Conservation (phyloP, 1,140 invertebrate genomes). For the Drosophila pruinosa region DNA sequence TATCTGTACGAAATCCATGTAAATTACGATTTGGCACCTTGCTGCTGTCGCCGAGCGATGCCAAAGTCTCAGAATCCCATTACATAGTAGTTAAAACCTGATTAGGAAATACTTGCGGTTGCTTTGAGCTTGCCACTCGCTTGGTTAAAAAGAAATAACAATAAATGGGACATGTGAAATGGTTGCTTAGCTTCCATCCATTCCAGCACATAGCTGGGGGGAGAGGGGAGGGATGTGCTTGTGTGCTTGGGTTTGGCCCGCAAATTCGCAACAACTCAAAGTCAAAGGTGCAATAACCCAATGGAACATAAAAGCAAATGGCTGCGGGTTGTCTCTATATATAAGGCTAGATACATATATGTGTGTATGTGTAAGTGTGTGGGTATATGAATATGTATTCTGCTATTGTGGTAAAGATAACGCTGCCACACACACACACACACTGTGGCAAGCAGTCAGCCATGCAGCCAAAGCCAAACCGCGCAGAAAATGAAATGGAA, state of each 20-base stretch:
- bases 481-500: slow-evolving; percentile 81
- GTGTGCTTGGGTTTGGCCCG: neutral
- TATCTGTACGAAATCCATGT: slow-evolving; percentile 82
- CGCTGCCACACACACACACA: slow-evolving; percentile 26
- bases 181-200: slow-evolving; percentile 30
- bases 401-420: slow-evolving; percentile 69
- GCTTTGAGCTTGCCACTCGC: slow-evolving; percentile 27
- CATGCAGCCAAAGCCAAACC: slow-evolving; percentile 75
- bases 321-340: slow-evolving; percentile 53
- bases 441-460: slow-evolving; percentile 44
- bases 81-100: slow-evolving; percentile 77
- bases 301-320: slow-evolving; percentile 73
- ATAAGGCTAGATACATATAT: neutral
- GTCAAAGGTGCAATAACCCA: slow-evolving; percentile 81
- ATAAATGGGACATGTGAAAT: slow-evolving; percentile 75
- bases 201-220: neutral
- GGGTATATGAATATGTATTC: slow-evolving; percentile 31
- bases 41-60: slow-evolving; percentile 7
- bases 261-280: slow-evolving; percentile 60
- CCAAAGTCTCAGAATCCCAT: slow-evolving; percentile 63
- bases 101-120: slow-evolving; percentile 79
- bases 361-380: slow-evolving; percentile 15
- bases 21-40: slow-evolving; percentile 83
- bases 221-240: neutral
- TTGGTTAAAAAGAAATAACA: slow-evolving; percentile 72